Evolutionary conservation across 2,113 vertebrate species (phyloP), one percentile per base, ranked within the genome.

Genomic region (Odontesthes bonariensis): DNA sequence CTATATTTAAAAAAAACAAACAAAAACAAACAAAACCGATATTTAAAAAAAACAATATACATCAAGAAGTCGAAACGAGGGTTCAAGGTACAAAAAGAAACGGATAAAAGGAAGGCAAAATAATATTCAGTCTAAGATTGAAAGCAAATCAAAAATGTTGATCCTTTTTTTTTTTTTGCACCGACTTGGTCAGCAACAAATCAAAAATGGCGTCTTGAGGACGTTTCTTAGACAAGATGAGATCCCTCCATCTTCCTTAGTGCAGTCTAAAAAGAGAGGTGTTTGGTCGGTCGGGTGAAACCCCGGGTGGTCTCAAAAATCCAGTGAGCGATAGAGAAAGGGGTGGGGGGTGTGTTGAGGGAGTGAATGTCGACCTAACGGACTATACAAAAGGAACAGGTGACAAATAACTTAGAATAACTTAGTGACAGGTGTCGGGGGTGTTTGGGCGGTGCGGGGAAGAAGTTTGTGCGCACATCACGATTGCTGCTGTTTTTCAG

Each of bases 51-150:
- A 38, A 96, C 93, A 97, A 97, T 97, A 96, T 96, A 98, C 96
- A 98, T 94, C 93, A 85, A 94, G 92, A 94, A 95, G 95, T 92
- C 90, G 88, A 95, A 95, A 94, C 92, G 92, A 94, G 92, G 93
- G 88, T 89, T 90, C 82, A 83, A 90, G 80, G 89, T 92, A 82
- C 81, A 91, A 91, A 91, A 89, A 95, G 83, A 84, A 95, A 82
- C 27, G 5, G 5, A 38, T 3, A 38, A 47, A 95, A 94, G 49
- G 94, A 95, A 97, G 96, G 96, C 94, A 96, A 96, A 96, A 96
- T 95, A 60, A 91, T 83, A 86, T 90, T 94, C 84, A 89, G 79
- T 86, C 92, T 82, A 90, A 92, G 92, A 87, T 81, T 35, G 91
- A 95, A 94, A 93, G 91, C 89, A 94, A 93, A 77, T 88, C 60